Percentiles rank a stretch among this genome's conserved stretches.
phyloP scores from a whole-genome alignment of 2,888 invertebrate genomes.

The Ischnus inquisitorius region DNA sequence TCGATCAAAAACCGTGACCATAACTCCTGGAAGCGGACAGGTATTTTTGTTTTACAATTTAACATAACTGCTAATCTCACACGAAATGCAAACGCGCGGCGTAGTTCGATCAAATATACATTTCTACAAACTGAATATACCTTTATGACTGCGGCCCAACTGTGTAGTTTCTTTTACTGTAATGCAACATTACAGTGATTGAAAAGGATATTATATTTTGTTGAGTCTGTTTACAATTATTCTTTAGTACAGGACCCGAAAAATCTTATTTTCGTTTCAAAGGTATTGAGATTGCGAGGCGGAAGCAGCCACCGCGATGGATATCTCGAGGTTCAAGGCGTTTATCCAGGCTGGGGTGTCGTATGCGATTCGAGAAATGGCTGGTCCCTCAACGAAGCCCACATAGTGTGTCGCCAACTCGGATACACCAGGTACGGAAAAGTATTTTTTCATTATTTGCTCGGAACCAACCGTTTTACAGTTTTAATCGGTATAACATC shows the following conservation, averaged over 20 bases:
- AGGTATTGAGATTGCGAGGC: constrained; percentile 85
- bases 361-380: constrained; percentile 85
- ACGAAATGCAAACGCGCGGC: background rate
- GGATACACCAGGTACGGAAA: constrained; percentile 85
- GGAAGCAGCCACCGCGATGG: constrained; percentile 85
- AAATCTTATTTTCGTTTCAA: constrained; percentile 46
- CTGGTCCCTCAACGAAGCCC: constrained; percentile 86
- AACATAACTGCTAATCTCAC: background rate
- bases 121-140: no score
- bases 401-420: constrained; percentile 86
- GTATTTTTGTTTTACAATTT: constrained; percentile 70
- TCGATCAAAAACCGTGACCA: constrained; percentile 55
- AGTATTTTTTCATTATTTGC: no score
- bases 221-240: background rate
- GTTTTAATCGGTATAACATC: no score
- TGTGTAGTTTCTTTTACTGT: no score
- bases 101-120: background rate
- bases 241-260: background rate
- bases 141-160: no score
- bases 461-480: no score
- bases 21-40: constrained; percentile 82
- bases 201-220: no score
- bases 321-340: constrained; percentile 85
- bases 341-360: constrained; percentile 85
- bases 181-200: no score